Base-by-base conservation (phyloP, 2,113 vertebrate species). In the Gallinago jamesoni region DNA sequence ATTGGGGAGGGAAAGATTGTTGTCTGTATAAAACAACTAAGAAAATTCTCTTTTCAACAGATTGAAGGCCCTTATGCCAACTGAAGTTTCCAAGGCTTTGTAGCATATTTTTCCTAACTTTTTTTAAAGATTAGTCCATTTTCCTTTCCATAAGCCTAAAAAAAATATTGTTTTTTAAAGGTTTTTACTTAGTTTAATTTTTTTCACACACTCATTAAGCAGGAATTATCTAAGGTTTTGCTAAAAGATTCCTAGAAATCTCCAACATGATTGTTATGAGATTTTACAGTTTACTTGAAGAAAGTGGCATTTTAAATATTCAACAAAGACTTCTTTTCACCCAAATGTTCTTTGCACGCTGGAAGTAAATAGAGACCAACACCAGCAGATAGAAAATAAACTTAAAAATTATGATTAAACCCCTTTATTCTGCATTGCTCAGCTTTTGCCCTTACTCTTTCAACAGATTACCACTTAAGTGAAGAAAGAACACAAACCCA, bases 1-100 rank as follows among this genome's bases (percentile, higher is more conserved):
- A 8, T 22, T 15, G 17, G 2, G 6, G 4, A 15, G 12, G 57
- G 33, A 35, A 81, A 81, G 8, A 12, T 82, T 90, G 13, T 72
- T 83, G 57, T 55, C 37, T 55, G 1, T 45, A 8, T 73, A 70
- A 88, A 67, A 76, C 22, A 77, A 74, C 22, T 16, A 69, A 62
- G 45, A 86, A 92, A 80, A n/a, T 4, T 56, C 8, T 86, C 24
- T 62, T 69, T 84, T 64, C 45, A 70, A 67, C 68, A 96, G 75
- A 66, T 67, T 94, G 72, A 86, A 94, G 43, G 24, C 9, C n/a
- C 52, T 84, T 94, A 84, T 87, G 73, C 78, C 77, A 96, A 67
- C 6, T 59, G 47, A 86, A 77, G 31, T 19, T 77, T 60, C 35
- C 75, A 94, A 81, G 33, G 33, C 4, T 83, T 77, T 86, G 45